These are phyloP conservation scores for Yponomeuta sedellus DNA, from an alignment of 2,888 invertebrate genomes.

Conservation along the genomic window DNA sequence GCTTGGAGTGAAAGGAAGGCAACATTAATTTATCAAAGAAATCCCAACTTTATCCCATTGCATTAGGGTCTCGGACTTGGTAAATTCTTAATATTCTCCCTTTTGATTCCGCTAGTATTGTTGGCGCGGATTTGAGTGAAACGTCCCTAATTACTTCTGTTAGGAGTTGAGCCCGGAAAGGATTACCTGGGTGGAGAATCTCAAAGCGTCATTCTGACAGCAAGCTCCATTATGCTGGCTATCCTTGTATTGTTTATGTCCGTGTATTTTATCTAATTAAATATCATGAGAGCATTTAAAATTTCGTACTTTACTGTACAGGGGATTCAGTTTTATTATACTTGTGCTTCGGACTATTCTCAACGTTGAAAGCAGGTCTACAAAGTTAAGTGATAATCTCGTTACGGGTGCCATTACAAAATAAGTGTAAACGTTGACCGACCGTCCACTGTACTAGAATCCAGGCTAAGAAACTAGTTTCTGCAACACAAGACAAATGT, in stretches of 20 bases:
- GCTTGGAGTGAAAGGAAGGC: constrained; percentile 29
- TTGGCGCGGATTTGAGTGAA: constrained; percentile 11
- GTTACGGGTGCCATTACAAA: too few relatives aligned
- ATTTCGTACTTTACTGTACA: too few relatives aligned
- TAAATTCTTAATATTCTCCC: constrained; percentile 43
- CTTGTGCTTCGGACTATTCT: too few relatives aligned
- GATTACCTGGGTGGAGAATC: background rate
- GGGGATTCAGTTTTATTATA: too few relatives aligned
- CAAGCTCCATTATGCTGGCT: too few relatives aligned
- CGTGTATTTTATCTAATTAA: too few relatives aligned
- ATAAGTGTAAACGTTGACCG: too few relatives aligned
- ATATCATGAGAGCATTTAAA: too few relatives aligned
- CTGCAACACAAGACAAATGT: background rate
- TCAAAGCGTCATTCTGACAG: background rate
- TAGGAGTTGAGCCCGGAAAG: background rate
- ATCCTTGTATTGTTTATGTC: too few relatives aligned
- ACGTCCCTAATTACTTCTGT: constrained; percentile 21
- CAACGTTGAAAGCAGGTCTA: too few relatives aligned
- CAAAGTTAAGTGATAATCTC: too few relatives aligned
- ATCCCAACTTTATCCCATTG: constrained; percentile 33
- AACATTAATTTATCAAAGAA: constrained; percentile 38
- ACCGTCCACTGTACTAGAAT: too few relatives aligned
- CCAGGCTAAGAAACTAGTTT: background rate
- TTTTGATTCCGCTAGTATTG: constrained; percentile 12
- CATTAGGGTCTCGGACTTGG: constrained; percentile 39